Evolutionary conservation across 1,140 invertebrate genomes (phyloP), one percentile per base, ranked within the genome.

Genomic region (Nomia melanderi): DNA sequence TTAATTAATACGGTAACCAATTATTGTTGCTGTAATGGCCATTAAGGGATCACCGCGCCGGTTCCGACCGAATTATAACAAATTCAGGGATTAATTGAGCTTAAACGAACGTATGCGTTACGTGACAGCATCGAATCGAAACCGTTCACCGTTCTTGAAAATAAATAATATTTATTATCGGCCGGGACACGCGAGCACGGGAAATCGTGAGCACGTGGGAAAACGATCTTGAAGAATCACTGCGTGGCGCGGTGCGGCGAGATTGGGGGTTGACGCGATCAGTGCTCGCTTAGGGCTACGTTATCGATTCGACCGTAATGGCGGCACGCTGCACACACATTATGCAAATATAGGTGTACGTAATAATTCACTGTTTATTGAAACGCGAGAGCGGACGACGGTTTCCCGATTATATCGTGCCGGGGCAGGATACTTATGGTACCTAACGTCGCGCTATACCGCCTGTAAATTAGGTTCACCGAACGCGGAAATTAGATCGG

Each of bases 281-380:
- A 29, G 0, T 17, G 44, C 6, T 31, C 39, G n/a, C 36, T 39
- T 17, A 31, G 6, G 33, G 60, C 36, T 17, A 39, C 23, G 33
- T 66, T 60, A 78, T 74, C 72, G 77, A 79, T 79, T 75, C 33
- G 17, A 2, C 39, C 25, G 36, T 50, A 75, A 75, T 56, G 54
- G 39, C 29, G 31, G 39, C 39, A 31, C 27, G 31, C 41, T 36
- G 33, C 54, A 60, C 41, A 53, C 74, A 27, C 63, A 67, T 67
- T 75, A 75, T 63, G 77, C 62, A 78, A 78, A 74, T 59, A 65
- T 65, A 41, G 33, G n/a, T 27, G 54, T 29, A 36, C 54, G 39
- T 50, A 79, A 67, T 67, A 79, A 79, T 79, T 79, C 77, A 67
- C 71, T 75, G 72, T 79, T 79, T 79, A 75, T 75, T 67, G 77